Evolutionary conservation across 2,888 invertebrate genomes (phyloP).

Genomic region (Agonopterix alstromeriana): DNA sequence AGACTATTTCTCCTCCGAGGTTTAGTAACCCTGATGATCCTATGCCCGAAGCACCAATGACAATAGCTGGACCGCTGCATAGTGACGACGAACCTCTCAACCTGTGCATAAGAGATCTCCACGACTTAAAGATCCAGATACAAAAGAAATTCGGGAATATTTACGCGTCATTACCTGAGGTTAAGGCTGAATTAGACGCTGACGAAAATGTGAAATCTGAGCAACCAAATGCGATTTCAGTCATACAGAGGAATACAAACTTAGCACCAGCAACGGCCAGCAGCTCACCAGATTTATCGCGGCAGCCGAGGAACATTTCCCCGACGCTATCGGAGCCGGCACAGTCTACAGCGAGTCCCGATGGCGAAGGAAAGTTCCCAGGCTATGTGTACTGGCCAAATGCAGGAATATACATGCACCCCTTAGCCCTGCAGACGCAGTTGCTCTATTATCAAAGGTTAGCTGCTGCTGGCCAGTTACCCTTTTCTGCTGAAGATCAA

Average conservation of each 20-base stretch:
- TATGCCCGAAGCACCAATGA: slow-evolving; percentile 49
- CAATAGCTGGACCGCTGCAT: slow-evolving; percentile 47
- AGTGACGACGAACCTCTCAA: slow-evolving; percentile 85
- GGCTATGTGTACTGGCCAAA: slow-evolving; percentile 84
- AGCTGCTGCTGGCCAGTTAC: slow-evolving; percentile 72
- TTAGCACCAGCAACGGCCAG: slow-evolving; percentile 50
- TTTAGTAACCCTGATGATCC: slow-evolving; percentile 53
- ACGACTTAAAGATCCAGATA: slow-evolving; percentile 80
- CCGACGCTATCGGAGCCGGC: slow-evolving; percentile 60
- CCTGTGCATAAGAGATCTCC: slow-evolving; percentile 87
- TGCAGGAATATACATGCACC: slow-evolving; percentile 83
- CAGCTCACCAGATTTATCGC: slow-evolving; percentile 60
- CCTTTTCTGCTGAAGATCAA: slow-evolving; percentile 47
- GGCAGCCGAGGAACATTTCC: slow-evolving; percentile 40
- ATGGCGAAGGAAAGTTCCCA: slow-evolving; percentile 48
- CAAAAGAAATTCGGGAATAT: slow-evolving; percentile 79
- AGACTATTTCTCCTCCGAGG: slow-evolving; percentile 44
- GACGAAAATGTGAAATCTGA: slow-evolving; percentile 66
- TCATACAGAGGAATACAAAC: slow-evolving; percentile 64
- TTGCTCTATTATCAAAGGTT: slow-evolving; percentile 85
- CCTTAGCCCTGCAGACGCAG: slow-evolving; percentile 83
- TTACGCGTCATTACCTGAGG: slow-evolving; percentile 72
- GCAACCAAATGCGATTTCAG: slow-evolving; percentile 63
- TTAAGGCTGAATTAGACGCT: slow-evolving; percentile 77
- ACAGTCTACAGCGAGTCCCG: slow-evolving; percentile 48